Conservation (phyloP, 2,888 invertebrate species). For the Thymelicus lineola region DNA sequence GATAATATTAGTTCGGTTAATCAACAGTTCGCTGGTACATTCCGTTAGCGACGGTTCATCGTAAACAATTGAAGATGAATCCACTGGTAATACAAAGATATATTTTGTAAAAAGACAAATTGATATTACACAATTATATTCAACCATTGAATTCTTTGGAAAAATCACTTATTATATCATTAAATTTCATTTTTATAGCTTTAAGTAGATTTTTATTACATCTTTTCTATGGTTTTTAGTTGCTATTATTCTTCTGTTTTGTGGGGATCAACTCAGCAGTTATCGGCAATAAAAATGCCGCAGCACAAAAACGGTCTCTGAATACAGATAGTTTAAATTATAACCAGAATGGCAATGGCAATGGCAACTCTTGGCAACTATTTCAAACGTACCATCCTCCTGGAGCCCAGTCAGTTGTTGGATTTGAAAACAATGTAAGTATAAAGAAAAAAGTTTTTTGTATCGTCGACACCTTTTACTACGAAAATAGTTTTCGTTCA, state of each 20-base stretch:
- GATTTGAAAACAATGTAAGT: constrained; percentile 70
- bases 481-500: too few relatives aligned
- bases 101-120: constrained; percentile 3
- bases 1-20: constrained; percentile 60
- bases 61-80: constrained; percentile 63
- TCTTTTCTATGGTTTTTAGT: constrained; percentile 52
- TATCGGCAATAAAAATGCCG: constrained; percentile 58
- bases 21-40: constrained; percentile 75
- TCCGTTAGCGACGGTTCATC: constrained; percentile 70
- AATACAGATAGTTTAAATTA: constrained; percentile 3
- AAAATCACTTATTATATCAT: background rate
- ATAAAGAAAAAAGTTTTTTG: constrained; percentile 9
- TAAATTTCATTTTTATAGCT: constrained; percentile 6
- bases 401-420: constrained; percentile 55
- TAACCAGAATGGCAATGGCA: background rate
- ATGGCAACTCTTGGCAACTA: constrained; percentile 59
- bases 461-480: too few relatives aligned
- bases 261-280: constrained; percentile 60
- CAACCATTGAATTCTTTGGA: too few relatives aligned
- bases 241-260: constrained; percentile 61
- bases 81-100: constrained; percentile 58
- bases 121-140: background rate
- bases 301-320: constrained; percentile 40
- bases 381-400: constrained; percentile 67
- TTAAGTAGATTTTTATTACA: background rate